These are phyloP conservation scores for Alces alces DNA, from an alignment of 2,113 vertebrate species.

Conservation along the genomic window DNA sequence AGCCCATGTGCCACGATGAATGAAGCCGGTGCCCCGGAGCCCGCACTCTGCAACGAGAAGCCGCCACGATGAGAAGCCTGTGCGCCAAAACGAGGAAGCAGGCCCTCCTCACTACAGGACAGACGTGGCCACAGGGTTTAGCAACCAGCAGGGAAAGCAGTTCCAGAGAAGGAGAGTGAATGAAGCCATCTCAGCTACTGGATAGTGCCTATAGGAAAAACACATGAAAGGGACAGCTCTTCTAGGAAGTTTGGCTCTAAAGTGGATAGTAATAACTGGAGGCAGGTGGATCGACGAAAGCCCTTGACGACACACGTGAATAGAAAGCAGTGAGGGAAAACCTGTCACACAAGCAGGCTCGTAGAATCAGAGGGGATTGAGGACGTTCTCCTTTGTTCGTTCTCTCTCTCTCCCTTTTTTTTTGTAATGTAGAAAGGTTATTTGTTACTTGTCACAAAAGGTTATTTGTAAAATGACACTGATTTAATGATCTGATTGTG, in stretches of 20 bases:
- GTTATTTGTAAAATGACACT: background rate
- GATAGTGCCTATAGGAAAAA: background rate
- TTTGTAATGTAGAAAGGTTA: background rate
- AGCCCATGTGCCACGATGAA: background rate
- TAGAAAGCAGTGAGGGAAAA: background rate
- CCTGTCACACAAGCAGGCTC: background rate
- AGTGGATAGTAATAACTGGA: background rate
- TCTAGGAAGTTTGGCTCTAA: background rate
- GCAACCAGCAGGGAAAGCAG: background rate
- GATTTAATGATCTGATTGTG: background rate
- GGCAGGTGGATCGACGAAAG: background rate
- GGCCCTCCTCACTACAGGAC: background rate
- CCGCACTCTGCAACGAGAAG: accelerated
- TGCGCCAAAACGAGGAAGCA: background rate
- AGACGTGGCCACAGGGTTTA: background rate
- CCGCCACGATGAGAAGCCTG: background rate
- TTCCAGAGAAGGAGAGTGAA: background rate
- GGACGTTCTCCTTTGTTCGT: background rate
- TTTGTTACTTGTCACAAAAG: background rate
- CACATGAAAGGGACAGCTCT: background rate
- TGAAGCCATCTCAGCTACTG: background rate
- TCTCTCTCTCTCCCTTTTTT: background rate
- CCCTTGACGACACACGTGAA: background rate
- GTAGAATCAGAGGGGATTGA: background rate
- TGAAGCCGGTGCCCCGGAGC: background rate